Conservation (phyloP, 2,797 vertebrate genomes). For the Discoglossus pictus region DNA sequence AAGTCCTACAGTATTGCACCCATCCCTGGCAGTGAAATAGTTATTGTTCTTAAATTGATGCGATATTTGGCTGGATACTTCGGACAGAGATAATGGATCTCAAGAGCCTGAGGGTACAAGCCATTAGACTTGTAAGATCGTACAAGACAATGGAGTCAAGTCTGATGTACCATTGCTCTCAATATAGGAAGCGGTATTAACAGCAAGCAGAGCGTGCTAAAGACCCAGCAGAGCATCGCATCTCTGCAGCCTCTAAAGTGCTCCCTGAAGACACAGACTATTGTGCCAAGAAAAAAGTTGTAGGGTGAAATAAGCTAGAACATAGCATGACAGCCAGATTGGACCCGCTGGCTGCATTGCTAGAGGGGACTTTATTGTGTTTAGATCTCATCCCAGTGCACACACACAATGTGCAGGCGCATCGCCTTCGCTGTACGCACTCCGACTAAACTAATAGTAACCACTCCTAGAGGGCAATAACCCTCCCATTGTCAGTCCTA, state of each 20-base stretch:
- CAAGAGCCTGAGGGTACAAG: conserved; percentile 18
- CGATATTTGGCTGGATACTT: too few species aligned
- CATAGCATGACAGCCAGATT: neutral
- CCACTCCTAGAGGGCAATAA: too few species aligned
- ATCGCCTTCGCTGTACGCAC: too few species aligned
- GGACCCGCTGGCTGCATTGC: neutral
- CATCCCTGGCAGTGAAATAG: neutral
- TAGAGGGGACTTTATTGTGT: neutral
- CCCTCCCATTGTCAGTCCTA: too few species aligned
- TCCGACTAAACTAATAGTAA: too few species aligned
- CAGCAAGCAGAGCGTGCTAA: conserved; percentile 26
- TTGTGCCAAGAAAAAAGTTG: conserved; percentile 12
- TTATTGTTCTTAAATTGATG: neutral
- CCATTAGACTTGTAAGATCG: conserved; percentile 32
- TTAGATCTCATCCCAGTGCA: neutral
- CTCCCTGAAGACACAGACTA: conserved; percentile 18
- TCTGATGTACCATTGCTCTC: conserved; percentile 22
- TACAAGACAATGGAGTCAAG: conserved; percentile 27
- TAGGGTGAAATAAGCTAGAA: conserved; percentile 16
- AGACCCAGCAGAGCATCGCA: conserved; percentile 5
- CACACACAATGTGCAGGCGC: too few species aligned
- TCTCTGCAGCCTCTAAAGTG: conserved; percentile 16
- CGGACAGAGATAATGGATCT: conserved; percentile 1
- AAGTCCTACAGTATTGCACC: neutral
- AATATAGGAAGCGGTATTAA: conserved; percentile 33